phyloP scores from a whole-genome alignment of 2,113 vertebrate genomes.

The Ophiodon elongatus region DNA sequence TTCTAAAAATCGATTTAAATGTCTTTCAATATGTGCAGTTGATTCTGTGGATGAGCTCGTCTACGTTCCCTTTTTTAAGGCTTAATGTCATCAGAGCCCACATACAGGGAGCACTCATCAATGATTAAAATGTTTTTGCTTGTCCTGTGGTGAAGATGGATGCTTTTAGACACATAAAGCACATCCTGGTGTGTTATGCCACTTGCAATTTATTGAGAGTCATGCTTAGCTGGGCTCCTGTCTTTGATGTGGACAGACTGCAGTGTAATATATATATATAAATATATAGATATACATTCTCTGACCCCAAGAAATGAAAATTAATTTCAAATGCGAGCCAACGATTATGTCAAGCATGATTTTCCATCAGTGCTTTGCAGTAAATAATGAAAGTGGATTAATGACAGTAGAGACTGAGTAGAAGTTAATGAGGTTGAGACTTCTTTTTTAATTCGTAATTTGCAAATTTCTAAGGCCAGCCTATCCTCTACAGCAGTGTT shows the following conservation, averaged over 20 bases:
- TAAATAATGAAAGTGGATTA: constrained; percentile 24
- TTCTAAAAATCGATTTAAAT: neutral
- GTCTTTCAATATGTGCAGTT: neutral
- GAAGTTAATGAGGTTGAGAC: constrained; percentile 29
- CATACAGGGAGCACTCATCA: neutral
- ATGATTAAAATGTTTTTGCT: constrained; percentile 7
- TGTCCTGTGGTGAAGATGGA: constrained; percentile 21
- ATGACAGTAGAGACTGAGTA: constrained; percentile 1
- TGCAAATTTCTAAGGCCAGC: constrained; percentile 27
- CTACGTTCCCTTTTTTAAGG: neutral
- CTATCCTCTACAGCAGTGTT: too few relatives aligned
- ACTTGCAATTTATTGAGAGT: constrained; percentile 14
- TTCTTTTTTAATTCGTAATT: neutral
- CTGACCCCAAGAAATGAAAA: neutral
- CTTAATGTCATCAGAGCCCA: constrained; percentile 3
- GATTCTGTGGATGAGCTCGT: neutral
- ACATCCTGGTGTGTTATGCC: constrained; percentile 35
- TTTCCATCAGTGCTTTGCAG: constrained; percentile 37
- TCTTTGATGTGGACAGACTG: constrained; percentile 10
- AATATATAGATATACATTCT: neutral
- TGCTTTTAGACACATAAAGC: constrained; percentile 14
- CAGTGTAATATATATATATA: neutral
- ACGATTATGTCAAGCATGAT: constrained; percentile 22
- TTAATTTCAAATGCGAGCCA: neutral
- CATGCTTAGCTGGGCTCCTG: constrained; percentile 10